Percentiles rank a stretch among this genome's conserved stretches.
phyloP scores from a whole-genome alignment of 2,888 invertebrate species.

The Melolontha melolontha region DNA sequence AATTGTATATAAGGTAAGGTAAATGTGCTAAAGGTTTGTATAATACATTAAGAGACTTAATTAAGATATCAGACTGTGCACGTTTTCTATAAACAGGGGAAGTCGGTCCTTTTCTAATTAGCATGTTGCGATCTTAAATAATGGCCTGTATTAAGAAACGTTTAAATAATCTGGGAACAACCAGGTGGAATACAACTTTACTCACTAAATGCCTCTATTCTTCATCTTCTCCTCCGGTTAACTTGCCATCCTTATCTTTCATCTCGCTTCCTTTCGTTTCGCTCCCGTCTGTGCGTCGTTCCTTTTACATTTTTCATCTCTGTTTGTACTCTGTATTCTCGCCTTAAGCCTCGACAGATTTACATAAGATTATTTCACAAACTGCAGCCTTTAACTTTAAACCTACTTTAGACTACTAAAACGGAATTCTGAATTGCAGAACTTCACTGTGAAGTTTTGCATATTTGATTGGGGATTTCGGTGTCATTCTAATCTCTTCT shows the following conservation, averaged over 20 bases:
- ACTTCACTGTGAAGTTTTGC: constrained; percentile 50
- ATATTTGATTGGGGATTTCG: constrained; percentile 54
- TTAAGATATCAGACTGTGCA: constrained; percentile 57
- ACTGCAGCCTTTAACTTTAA: constrained; percentile 64
- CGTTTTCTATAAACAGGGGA: constrained; percentile 51
- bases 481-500: constrained; percentile 52
- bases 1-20: constrained; percentile 14
- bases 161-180: constrained; percentile 67
- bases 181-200: constrained; percentile 66
- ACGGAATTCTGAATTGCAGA: constrained; percentile 55
- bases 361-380: constrained; percentile 66
- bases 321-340: constrained; percentile 32
- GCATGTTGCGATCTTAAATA: constrained; percentile 65
- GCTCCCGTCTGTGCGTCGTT: constrained; percentile 7
- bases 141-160: constrained; percentile 67
- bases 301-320: constrained; percentile 12
- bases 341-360: constrained; percentile 58
- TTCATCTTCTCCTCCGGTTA: constrained; percentile 56
- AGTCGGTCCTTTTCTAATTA: constrained; percentile 57
- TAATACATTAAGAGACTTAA: constrained; percentile 50
- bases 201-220: constrained; percentile 64
- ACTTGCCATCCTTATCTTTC: constrained; percentile 22
- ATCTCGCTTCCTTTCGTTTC: constrained; percentile 31
- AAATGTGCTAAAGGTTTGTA: constrained; percentile 37
- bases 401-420: constrained; percentile 60